Evolutionary conservation across 2,888 invertebrate species (phyloP).

Genomic region (Hesperia comma): DNA sequence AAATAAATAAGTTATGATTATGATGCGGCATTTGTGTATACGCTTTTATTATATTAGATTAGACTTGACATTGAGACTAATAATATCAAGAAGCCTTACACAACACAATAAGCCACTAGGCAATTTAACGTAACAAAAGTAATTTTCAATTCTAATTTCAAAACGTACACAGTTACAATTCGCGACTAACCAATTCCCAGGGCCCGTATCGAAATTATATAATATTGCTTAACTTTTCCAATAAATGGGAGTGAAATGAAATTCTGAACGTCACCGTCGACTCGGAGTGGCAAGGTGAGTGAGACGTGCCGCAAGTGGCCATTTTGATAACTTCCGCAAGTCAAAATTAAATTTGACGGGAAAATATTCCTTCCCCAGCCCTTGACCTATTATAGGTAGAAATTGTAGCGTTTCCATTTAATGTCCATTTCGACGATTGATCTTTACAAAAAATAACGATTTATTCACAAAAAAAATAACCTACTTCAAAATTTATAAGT

Average conservation of each 20-base stretch:
- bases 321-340: slow-evolving; percentile 58
- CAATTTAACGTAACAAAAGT: no score
- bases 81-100: no score
- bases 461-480: no score
- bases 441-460: no score
- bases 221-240: slow-evolving; percentile 78
- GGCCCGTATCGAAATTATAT: slow-evolving; percentile 52
- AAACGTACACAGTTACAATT: neutral
- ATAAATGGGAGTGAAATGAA: slow-evolving; percentile 79
- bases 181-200: slow-evolving; percentile 25
- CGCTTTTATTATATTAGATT: no score
- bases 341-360: slow-evolving; percentile 45
- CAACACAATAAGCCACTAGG: no score
- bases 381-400: slow-evolving; percentile 12
- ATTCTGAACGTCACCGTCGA: slow-evolving; percentile 75
- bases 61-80: no score
- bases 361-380: slow-evolving; percentile 23
- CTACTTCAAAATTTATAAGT: no score
- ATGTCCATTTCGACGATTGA: no score
- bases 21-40: no score
- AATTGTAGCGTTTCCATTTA: neutral
- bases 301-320: slow-evolving; percentile 60
- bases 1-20: no score
- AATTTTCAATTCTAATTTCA: neutral
- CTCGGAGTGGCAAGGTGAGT: slow-evolving; percentile 61